Base-by-base conservation (phyloP, 2,888 invertebrate genomes). In the Agrotis ipsilon region DNA sequence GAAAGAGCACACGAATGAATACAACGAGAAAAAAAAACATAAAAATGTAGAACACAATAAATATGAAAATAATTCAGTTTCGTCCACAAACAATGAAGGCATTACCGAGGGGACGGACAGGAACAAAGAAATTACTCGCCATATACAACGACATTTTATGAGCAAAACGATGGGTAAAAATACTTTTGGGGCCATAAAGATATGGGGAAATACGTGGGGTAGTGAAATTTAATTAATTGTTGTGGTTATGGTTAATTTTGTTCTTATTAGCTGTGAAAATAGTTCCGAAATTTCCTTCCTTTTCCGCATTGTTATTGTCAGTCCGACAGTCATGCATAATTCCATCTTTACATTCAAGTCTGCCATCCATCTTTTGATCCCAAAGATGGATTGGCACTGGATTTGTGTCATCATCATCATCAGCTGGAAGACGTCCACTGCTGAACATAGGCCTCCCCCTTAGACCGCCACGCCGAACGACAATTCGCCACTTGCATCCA, bases 1-100 rank as follows among this genome's bases (percentile, higher is more conserved):
- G 62, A 80, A 80, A 78, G 72, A 72, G 61, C 55, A 32, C 14
- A 55, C 71, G 67, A 71, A 81, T 75, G 76, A 70, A 27, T 63
- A 62, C 48, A 64, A 58, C 46, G 66, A n/a, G n/a, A 68, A 82
- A 75, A 75, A 75, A 74, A 57, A 54, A 68, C 43, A 68, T 54
- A 52, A 77, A 81, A 67, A 64, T 55, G 32, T 81, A 82, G 74
- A 75, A 78, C 78, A 87, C 81, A 87, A 84, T 83, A 83, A 87
- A 84, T 83, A 83, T 83, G 82, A 84, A 87, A 86, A 89, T 90
- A 91, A 91, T 90, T 91, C 87, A 88, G 88, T 87, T 88, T 86
- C 86, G 86, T 89, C 87, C 83, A 82, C 88, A 88, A 87, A 89
- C 87, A 88, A 89, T 88, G 87, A 83, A 86, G 81, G 86, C 78